Percentiles rank a stretch among this genome's conserved stretches.
Conservation (phyloP, 2,888 invertebrate species). For the Cactoblastis cactorum region DNA sequence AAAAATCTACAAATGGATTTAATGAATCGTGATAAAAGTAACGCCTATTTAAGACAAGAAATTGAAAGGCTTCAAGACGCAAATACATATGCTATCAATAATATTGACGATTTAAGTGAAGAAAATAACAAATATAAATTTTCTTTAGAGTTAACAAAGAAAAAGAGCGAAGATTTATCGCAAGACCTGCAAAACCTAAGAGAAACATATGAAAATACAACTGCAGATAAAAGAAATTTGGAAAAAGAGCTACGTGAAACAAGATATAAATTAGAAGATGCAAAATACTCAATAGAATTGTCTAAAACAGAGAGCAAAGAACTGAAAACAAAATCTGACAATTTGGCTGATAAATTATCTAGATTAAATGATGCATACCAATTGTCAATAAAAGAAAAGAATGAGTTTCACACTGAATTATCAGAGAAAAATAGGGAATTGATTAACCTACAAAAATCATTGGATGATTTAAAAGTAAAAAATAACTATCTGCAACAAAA, state of each 20-base stretch:
- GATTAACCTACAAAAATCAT: constrained; percentile 24
- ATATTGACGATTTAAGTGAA: constrained; percentile 39
- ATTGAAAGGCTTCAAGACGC: constrained; percentile 41
- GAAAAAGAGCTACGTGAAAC: constrained; percentile 40
- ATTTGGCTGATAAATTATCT: constrained; percentile 34
- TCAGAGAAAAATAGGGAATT: constrained; percentile 33
- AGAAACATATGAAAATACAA: constrained; percentile 35
- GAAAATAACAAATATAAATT: constrained; percentile 42
- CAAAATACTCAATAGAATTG: constrained; percentile 33
- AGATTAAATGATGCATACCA: constrained; percentile 33
- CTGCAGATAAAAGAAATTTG: constrained; percentile 38
- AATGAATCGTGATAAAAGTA: constrained; percentile 30
- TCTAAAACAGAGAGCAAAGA: constrained; percentile 43
- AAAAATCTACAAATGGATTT: constrained; percentile 31
- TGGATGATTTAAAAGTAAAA: constrained; percentile 29
- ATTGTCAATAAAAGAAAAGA: constrained; percentile 36
- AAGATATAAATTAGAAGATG: constrained; percentile 35
- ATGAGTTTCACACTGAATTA: constrained; percentile 33
- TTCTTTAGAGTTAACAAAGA: constrained; percentile 38
- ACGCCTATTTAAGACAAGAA: constrained; percentile 41
- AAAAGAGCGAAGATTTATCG: constrained; percentile 42
- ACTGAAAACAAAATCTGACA: constrained; percentile 34
- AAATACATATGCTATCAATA: constrained; percentile 34
- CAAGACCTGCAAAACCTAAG: constrained; percentile 35
- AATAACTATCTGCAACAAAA: constrained; percentile 29